Base-by-base conservation (phyloP, 2,113 vertebrate species). In the Barbus barbus region DNA sequence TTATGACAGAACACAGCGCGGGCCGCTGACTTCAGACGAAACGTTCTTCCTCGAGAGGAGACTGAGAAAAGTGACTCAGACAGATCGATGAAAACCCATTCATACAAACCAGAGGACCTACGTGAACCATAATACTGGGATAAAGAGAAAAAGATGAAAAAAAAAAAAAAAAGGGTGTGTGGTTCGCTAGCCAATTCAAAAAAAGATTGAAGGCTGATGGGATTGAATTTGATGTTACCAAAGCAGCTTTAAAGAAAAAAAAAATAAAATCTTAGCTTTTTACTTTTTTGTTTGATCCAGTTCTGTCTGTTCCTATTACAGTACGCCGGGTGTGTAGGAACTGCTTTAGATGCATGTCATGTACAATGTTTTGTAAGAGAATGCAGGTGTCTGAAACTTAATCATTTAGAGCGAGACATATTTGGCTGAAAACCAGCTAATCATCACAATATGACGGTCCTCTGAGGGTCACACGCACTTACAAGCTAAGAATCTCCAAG, bases 151-250 rank as follows among this genome's bases (percentile, higher is more conserved):
- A 46, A 44, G 4, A 92, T 92, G 88, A 26, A 60, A 60, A 92
- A 82, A 44, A 92, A 88, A n/a, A 26, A 65, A 60, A 92, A 82
- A 85, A 56, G 38, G 82, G 56, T 86, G 83, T 73, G 61, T 79
- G 67, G 71, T 85, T 85, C 51, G 14, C 85, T 63, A 83, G 85
- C 90, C 88, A 90, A 71, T 83, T 80, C 22, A 69, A 38, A 79
- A 36, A 84, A 16, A 84, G 61, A 69, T 48, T 26, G 80, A 65
- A 51, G 75, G 84, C 51, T 77, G 46, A 65, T 73, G 69, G 96
- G 97, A 96, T 94, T 95, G 95, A 96, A 96, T 94, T 96, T 20
- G 96, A 97, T 97, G 96, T 98, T 97, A 99, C 97, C 98, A 99
- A 99, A 99, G 97, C 96, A 97, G 97, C 97, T 98, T 98, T 97